Base-by-base conservation (phyloP, 2,888 invertebrate genomes). In the Caenorhabditis sp. region DNA sequence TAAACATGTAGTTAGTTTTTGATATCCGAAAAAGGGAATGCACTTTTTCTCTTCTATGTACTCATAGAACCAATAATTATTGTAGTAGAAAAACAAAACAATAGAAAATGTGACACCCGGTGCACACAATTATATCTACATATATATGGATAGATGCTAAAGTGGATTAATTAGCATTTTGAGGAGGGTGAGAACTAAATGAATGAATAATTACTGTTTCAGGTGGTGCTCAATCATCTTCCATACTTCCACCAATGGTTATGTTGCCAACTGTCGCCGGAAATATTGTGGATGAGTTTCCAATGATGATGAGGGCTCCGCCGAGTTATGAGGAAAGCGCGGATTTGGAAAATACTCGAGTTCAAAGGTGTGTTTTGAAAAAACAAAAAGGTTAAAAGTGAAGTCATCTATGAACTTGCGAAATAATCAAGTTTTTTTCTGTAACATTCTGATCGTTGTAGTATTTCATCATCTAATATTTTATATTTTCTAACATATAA, bases 101-200 rank as follows among this genome's bases (percentile, higher is more conserved):
- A 72, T 72, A 64, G 72, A 58, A 57, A 59, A 71, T 59, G 64
- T 72, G 72, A 72, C 72, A 72, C 72, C 67, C 72, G 63, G 43
- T 43, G 43, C 43, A 43, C 43, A 43, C 67, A 72, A 72, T 72
- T 72, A 72, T 64, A 58, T 53, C 21, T 53, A 53, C 23, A 53
- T 53, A 53, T 53, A 53, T 17, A 53, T 43, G 53, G 53, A 53
- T 53, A 53, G 21, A 66, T 67, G 59, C 67, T 64, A 72, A 58
- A 72, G 67, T 72, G 67, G 72, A 67, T 65, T 67, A 72, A 72
- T 72, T 72, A 67, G 67, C 54, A 58, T 62, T 58, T 57, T 38
- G 54, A 12, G 56, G 5, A 17, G 26, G 25, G 4, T 53, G 20
- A 21, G 53, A 43, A 17, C 43, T 21, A 52, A 52, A 52, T 52